phyloP scores from a whole-genome alignment of 1,140 invertebrate genomes.

The Lucilia cuprina region DNA sequence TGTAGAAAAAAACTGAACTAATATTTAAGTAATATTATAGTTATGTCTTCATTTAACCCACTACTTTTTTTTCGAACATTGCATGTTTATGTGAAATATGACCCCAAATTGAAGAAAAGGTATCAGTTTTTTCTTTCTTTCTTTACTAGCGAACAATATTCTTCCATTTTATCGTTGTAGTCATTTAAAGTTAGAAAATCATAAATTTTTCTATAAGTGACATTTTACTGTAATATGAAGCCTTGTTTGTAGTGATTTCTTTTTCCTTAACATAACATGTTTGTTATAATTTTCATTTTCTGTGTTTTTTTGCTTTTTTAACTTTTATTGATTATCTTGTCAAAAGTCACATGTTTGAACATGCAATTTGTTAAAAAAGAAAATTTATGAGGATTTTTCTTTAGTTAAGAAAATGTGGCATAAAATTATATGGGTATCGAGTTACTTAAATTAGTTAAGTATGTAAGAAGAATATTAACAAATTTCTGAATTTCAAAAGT shows the following conservation, averaged over 20 bases:
- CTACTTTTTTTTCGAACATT: not conserved
- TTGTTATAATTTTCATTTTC: not conserved
- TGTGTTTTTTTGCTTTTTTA: not conserved
- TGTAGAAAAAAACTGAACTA: not conserved
- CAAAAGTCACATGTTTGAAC: constrained; percentile 29
- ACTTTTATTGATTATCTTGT: constrained; percentile 30
- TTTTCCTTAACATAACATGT: not conserved
- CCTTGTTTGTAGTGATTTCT: not conserved
- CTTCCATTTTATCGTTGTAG: not conserved
- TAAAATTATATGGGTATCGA: no score
- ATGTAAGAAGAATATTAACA: no score
- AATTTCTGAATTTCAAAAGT: no score
- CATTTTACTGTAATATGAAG: constrained; percentile 22
- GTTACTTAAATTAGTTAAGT: no score
- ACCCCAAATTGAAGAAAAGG: not conserved
- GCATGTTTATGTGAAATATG: constrained; percentile 7
- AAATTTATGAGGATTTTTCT: constrained; percentile 25
- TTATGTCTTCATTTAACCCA: not conserved
- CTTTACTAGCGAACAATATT: not conserved
- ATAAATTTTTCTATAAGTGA: constrained; percentile 28
- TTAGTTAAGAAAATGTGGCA: no score
- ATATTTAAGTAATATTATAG: not conserved
- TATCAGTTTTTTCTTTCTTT: not conserved
- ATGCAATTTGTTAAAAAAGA: constrained; percentile 26
- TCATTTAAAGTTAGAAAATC: constrained; percentile 19